Conservation (phyloP, 2,113 vertebrate species). For the Elachura formosa region DNA sequence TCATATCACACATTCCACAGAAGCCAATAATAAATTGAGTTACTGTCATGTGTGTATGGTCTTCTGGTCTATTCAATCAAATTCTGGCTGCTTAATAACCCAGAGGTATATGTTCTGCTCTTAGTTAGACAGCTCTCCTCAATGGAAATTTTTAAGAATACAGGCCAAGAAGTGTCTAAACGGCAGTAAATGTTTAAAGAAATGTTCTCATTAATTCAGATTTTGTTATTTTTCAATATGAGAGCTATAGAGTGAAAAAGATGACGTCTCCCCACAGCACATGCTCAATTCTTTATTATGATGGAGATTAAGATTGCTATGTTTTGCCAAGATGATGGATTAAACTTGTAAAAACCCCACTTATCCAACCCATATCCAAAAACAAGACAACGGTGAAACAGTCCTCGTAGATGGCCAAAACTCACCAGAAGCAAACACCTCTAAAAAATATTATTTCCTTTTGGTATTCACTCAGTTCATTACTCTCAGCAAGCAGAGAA, state of each 20-base stretch:
- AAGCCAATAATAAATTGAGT: constrained; percentile 19
- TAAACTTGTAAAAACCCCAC: not conserved
- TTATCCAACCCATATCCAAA: not conserved
- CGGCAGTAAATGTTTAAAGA: not conserved
- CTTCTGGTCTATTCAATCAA: constrained; percentile 11
- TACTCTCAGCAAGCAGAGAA: not conserved
- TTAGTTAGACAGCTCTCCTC: not conserved
- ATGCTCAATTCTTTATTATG: not conserved
- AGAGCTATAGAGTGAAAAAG: not conserved
- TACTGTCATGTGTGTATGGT: not conserved
- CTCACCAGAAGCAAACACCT: not conserved
- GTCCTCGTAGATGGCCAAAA: not conserved
- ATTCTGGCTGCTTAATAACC: not conserved
- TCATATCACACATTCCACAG: constrained; percentile 21
- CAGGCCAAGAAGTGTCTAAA: not conserved
- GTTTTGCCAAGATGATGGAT: not conserved
- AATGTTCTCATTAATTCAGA: not conserved
- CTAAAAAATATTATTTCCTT: not conserved
- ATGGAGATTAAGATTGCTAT: not conserved
- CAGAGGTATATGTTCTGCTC: not conserved
- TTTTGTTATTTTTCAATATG: not conserved
- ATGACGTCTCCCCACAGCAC: not conserved
- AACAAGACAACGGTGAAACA: not conserved
- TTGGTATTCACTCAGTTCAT: not conserved
- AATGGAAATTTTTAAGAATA: not conserved